Evolutionary conservation across 2,113 vertebrate genomes (phyloP), one percentile per base, ranked within the genome.

Genomic region (Anoplopoma fimbria): DNA sequence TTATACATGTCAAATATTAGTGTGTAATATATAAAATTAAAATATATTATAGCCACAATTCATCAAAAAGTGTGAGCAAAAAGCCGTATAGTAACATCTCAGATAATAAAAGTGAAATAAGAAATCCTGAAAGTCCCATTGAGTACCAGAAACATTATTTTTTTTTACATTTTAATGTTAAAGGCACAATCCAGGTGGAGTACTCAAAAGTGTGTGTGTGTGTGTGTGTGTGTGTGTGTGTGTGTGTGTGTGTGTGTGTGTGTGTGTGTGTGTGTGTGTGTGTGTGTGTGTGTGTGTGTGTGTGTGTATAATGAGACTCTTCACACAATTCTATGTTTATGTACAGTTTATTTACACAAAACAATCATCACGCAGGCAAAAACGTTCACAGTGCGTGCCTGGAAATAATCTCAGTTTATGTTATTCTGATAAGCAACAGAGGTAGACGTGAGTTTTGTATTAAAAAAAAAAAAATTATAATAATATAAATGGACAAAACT

Each of bases 391-490:
- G 76, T 70, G 71, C 77, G 12, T 38, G 74, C 58, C 71, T 61
- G 58, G 40, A 63, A 57, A 76, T 60, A 1, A 2, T 38, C 58
- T 65, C 49, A 51, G 42, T 69, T 74, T 64, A 63, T 57, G 57
- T 77, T 75, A 34, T 73, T 85, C 55, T 72, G 57, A 77, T 49
- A 12, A 70, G 71, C 33, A 86, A 75, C 68, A 87, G 92, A 94
- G 93, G 93, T 94, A 94, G 92, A 93, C 71, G 33, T 34, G 82
- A 90, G 89, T 86, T 92, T 86, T 81, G 78, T 69, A 81, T 89
- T 13, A 62, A 61, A 31, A 62, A 84, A 79, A 78, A n/a, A n/a
- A n/a, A n/a, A n/a, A n/a, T n/a, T n/a, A n/a, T 27, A 74, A 77
- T 38, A 69, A 60, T 67, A 73, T 81, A 87, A 82, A 89, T 88